A percentile compares a stretch with the other conserved stretches of the same genome.
These are phyloP conservation scores for Psittacula cyanocephala DNA, from an alignment of 2,113 vertebrate species.

Conservation along the genomic window DNA sequence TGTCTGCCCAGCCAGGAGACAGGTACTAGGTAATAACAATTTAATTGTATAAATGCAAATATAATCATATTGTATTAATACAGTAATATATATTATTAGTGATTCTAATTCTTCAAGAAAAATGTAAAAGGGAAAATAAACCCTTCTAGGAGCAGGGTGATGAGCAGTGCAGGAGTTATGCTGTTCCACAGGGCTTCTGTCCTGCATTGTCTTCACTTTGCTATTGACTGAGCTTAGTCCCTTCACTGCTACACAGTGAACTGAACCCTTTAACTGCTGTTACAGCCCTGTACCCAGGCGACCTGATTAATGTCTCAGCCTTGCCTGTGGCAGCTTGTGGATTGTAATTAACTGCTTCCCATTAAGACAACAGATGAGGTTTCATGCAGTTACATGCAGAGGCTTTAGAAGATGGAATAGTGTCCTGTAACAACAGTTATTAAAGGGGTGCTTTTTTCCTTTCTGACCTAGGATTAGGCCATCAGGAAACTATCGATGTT, in stretches of 20 bases:
- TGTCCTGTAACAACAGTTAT: not conserved
- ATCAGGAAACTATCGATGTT: not conserved
- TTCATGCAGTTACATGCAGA: constrained; percentile 13
- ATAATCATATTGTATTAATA: not conserved
- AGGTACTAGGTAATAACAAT: not conserved
- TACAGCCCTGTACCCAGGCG: not conserved
- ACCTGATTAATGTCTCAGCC: not conserved
- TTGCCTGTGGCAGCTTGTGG: constrained; percentile 11
- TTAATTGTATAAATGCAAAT: not conserved
- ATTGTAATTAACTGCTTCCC: constrained; percentile 20
- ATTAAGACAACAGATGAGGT: constrained; percentile 25
- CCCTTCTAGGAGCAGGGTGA: not conserved
- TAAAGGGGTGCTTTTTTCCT: not conserved
- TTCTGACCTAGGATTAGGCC: not conserved
- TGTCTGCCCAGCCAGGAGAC: not conserved
- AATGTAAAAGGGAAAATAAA: not conserved
- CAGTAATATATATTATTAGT: not conserved
- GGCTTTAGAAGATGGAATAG: not conserved
- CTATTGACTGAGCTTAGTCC: not conserved
- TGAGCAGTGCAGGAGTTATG: not conserved
- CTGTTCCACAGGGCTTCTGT: not conserved
- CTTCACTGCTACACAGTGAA: accelerated
- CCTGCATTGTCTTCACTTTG: not conserved
- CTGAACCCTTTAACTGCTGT: not conserved
- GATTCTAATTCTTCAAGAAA: not conserved